A percentile compares a stretch with the other conserved stretches of the same genome.
Conservation (phyloP, 2,888 invertebrate species). For the Belgica antarctica region DNA sequence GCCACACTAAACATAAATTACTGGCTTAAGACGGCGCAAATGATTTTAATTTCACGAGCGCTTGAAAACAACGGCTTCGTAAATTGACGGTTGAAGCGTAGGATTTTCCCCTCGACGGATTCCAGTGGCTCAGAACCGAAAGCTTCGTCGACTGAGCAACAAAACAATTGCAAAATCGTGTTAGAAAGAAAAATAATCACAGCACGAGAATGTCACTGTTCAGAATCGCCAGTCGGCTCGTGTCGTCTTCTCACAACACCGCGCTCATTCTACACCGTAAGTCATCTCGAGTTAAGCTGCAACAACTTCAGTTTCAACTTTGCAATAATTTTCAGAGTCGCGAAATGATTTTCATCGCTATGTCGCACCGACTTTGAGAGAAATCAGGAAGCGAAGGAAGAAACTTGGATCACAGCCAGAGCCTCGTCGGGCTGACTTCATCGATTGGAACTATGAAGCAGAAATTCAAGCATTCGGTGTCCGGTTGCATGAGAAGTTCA, state of each 20-base stretch:
- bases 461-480: constrained; percentile 86
- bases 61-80: no score
- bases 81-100: no score
- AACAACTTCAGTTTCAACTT: not conserved
- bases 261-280: not conserved
- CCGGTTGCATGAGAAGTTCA: constrained; percentile 79
- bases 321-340: not conserved
- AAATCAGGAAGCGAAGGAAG: constrained; percentile 61
- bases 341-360: constrained; percentile 55
- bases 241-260: not conserved
- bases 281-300: not conserved
- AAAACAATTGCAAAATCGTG: not conserved
- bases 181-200: not conserved
- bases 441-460: constrained; percentile 86
- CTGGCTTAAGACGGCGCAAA: no score
- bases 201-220: constrained; percentile 17
- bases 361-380: constrained; percentile 67
- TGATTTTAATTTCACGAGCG: no score
- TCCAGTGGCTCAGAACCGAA: no score
- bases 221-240: constrained; percentile 12
- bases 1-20: no score
- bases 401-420: constrained; percentile 60
- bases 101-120: no score
- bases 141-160: not conserved
- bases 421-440: constrained; percentile 61